phyloP scores from a whole-genome alignment of 2,888 invertebrate species.

The Bombylius discolor region DNA sequence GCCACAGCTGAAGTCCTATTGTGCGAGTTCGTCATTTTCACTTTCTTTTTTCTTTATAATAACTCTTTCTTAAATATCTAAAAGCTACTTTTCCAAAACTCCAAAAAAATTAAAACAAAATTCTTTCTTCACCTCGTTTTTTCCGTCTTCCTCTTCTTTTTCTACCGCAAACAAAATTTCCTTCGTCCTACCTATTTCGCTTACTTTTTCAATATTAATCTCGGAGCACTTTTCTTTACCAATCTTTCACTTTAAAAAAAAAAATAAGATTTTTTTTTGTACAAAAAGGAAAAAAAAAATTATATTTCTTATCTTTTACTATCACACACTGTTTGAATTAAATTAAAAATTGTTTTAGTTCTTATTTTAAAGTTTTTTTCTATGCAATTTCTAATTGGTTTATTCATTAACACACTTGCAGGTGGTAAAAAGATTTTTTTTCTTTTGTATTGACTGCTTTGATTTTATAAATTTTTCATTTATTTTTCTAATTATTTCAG shows the following conservation, averaged over 20 bases:
- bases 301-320: slow-evolving; percentile 6
- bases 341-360: slow-evolving; percentile 2
- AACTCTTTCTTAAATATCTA: neutral
- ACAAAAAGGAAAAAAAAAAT: slow-evolving; percentile 1
- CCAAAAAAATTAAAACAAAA: too few relatives aligned
- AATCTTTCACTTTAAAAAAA: neutral
- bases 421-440: too few relatives aligned
- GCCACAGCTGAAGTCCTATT: slow-evolving; percentile 19
- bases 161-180: too few relatives aligned
- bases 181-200: too few relatives aligned
- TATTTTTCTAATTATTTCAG: too few relatives aligned
- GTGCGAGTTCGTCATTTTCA: slow-evolving; percentile 36
- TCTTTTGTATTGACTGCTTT: too few relatives aligned
- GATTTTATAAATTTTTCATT: too few relatives aligned
- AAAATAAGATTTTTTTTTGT: neutral
- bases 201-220: neutral
- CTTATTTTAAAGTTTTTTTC: neutral
- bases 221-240: neutral
- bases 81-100: neutral
- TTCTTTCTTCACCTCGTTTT: too few relatives aligned
- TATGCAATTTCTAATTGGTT: too few relatives aligned
- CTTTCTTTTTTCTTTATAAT: neutral
- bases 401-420: too few relatives aligned
- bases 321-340: slow-evolving; percentile 7
- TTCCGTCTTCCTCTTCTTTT: too few relatives aligned